A percentile compares a stretch with the other conserved stretches of the same genome.
Evolutionary conservation across 2,888 invertebrate genomes (phyloP).

Genomic region (Mantis religiosa): DNA sequence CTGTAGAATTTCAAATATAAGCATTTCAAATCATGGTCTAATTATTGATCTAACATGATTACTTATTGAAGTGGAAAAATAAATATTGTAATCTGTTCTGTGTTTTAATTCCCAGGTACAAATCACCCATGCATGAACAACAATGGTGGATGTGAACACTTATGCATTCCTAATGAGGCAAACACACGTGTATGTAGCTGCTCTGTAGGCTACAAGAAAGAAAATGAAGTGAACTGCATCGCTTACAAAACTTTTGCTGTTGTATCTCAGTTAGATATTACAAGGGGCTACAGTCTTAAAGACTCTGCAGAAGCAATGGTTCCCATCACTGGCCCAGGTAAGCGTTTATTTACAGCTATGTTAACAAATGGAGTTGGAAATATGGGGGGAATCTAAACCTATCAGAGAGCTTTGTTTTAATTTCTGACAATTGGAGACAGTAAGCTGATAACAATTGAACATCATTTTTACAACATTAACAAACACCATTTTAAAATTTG

Average conservation of each 20-base stretch:
- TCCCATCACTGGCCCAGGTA: conserved; percentile 74
- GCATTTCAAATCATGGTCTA: too few relatives aligned
- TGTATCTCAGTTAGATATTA: conserved; percentile 82
- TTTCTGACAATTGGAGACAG: too few relatives aligned
- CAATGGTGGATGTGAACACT: conserved; percentile 92
- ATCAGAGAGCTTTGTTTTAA: too few relatives aligned
- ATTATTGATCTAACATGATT: too few relatives aligned
- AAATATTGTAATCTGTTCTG: too few relatives aligned
- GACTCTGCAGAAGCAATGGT: conserved; percentile 90
- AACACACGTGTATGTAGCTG: conserved; percentile 80
- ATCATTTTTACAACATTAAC: too few relatives aligned
- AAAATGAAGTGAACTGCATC: conserved; percentile 70
- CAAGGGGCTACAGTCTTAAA: conserved; percentile 81
- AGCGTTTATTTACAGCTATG: not conserved
- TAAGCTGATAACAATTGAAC: too few relatives aligned
- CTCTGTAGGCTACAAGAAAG: conserved; percentile 81
- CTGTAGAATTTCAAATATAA: too few relatives aligned
- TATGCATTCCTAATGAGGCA: conserved; percentile 84
- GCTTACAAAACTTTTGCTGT: conserved; percentile 88
- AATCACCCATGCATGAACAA: conserved; percentile 80
- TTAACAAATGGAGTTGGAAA: too few relatives aligned
- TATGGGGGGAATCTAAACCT: too few relatives aligned
- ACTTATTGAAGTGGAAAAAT: too few relatives aligned
- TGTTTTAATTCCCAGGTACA: conserved; percentile 44
- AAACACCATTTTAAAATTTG: too few relatives aligned